Percentiles rank a stretch among this genome's conserved stretches.
These are phyloP conservation scores for Andrena chrysosceles DNA, from an alignment of 2,888 invertebrate genomes.

Conservation along the genomic window DNA sequence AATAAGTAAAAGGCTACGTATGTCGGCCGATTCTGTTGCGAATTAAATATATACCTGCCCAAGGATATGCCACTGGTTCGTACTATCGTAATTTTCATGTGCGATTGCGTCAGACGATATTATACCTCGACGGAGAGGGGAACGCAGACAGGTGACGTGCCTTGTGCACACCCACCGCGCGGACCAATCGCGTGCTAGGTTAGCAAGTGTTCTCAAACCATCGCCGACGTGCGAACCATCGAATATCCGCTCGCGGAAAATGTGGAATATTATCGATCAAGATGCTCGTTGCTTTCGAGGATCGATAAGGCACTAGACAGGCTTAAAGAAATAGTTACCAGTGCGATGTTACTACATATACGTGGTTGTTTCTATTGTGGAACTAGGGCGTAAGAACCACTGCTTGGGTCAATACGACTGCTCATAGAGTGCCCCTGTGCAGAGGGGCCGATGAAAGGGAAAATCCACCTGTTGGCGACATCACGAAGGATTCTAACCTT, in stretches of 20 bases:
- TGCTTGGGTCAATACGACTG: conserved; percentile 47
- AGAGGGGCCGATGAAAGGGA: conserved; percentile 27
- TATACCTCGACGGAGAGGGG: conserved; percentile 1
- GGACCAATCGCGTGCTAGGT: conserved; percentile 67
- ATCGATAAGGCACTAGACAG: neutral
- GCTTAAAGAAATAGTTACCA: neutral
- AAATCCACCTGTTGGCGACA: conserved; percentile 61
- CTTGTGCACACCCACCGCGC: conserved; percentile 66
- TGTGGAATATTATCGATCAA: neutral
- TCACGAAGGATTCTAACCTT: neutral
- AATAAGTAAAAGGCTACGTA: neutral
- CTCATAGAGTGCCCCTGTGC: neutral
- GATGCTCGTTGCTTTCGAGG: neutral
- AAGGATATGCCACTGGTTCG: neutral
- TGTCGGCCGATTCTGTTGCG: neutral
- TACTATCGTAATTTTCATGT: conserved; percentile 43
- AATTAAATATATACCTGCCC: neutral
- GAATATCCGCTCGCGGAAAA: neutral
- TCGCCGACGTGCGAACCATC: neutral
- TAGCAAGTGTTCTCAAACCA: conserved; percentile 47
- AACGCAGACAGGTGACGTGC: conserved; percentile 62
- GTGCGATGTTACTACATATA: neutral
- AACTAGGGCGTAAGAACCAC: conserved; percentile 13
- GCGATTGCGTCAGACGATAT: conserved; percentile 56
- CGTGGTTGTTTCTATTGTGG: too few species aligned